phyloP scores from a whole-genome alignment of 2,113 vertebrate species.

The Pavo muticus region DNA sequence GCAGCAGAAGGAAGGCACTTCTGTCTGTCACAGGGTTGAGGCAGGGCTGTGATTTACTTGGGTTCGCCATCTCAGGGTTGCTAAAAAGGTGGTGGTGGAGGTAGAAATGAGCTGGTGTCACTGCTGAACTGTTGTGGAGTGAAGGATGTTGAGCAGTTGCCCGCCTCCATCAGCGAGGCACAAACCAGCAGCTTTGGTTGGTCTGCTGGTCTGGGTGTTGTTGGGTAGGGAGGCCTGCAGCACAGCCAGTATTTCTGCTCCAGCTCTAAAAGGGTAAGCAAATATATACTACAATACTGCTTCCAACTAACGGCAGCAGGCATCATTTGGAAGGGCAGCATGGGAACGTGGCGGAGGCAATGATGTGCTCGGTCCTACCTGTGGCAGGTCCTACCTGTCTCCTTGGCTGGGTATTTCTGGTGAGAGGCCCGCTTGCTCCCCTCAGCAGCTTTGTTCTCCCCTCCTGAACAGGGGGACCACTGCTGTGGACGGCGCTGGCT shows the following conservation, averaged over 20 bases:
- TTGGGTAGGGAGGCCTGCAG: neutral
- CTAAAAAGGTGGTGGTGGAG: neutral
- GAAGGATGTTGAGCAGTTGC: neutral
- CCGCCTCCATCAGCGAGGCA: rapidly evolving
- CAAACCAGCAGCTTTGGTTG: rapidly evolving
- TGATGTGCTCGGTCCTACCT: neutral
- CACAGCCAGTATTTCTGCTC: rapidly evolving
- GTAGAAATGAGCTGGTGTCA: rapidly evolving
- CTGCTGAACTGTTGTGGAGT: neutral
- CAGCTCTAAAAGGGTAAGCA: neutral
- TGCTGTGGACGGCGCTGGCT: conserved; percentile 89
- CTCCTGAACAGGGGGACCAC: conserved; percentile 84
- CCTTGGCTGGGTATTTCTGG: rapidly evolving
- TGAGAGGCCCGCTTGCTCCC: neutral
- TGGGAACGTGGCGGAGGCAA: neutral
- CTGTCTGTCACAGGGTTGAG: neutral
- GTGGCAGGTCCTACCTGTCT: neutral
- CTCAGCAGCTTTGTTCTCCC: neutral
- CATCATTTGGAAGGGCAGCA: neutral
- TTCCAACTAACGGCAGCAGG: neutral
- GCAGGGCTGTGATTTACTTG: neutral
- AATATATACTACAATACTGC: rapidly evolving
- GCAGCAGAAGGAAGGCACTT: neutral
- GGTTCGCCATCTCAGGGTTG: neutral
- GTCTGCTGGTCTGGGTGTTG: neutral